Evolutionary conservation across 2,113 vertebrate species (phyloP).

Genomic region (Neolamprologus devosi): DNA sequence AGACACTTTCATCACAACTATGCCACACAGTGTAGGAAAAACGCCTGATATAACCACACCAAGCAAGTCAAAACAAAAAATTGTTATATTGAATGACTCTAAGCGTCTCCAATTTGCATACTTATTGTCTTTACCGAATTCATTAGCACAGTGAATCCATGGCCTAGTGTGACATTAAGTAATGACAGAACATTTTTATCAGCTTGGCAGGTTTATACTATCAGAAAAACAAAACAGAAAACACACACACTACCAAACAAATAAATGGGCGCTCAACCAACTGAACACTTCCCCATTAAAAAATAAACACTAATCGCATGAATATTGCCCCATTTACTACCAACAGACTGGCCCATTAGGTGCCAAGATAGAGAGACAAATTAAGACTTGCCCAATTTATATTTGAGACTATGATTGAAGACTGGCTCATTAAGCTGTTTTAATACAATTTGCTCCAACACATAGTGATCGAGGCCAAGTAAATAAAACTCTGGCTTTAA

Average conservation of each 20-base stretch:
- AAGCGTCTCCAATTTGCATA: not conserved
- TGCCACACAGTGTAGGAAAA: not conserved
- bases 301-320: slow-evolving; percentile 4
- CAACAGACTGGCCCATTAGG: not conserved
- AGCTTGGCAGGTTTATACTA: not conserved
- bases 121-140: not conserved
- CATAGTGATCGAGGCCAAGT: not conserved
- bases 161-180: not conserved
- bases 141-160: not conserved
- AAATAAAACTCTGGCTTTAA: not conserved
- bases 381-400: not conserved
- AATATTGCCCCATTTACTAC: slow-evolving; percentile 17
- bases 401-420: not conserved
- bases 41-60: not conserved
- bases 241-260: not conserved
- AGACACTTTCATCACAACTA: not conserved
- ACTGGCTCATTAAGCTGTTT: not conserved
- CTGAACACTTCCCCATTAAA: slow-evolving; percentile 4
- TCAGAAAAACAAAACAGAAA: not conserved
- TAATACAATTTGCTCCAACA: not conserved
- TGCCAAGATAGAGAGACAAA: slow-evolving; percentile 18
- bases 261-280: not conserved
- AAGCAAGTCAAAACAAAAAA: not conserved
- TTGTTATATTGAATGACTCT: not conserved
- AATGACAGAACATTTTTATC: not conserved